Base-by-base conservation (phyloP, 1,140 invertebrate genomes). In the Heliconius nattereri region DNA sequence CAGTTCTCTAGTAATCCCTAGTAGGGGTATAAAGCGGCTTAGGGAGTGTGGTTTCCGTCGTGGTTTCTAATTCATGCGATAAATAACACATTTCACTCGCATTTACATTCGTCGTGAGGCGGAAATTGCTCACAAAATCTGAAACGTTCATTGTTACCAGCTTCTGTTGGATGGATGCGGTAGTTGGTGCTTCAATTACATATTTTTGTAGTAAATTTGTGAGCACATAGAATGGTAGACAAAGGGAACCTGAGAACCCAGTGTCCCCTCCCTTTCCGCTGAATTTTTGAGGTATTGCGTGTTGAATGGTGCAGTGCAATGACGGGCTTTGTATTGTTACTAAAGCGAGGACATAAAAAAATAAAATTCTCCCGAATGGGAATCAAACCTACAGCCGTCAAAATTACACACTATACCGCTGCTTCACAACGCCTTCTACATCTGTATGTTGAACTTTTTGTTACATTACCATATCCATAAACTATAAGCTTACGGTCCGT, bases 51-150 rank as follows among this genome's bases (percentile, higher is more conserved):
- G 71, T 66, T 26, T 79, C 70, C 77, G 76, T 75, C 78, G 78
- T 71, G n/a, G 78, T 84, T 84, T 82, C 78, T 84, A 77, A 82
- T 82, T 79, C 81, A 85, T 83, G 85, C 85, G 86, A 90, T 91
- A 91, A 91, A 91, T 91, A 89, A 90, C 89, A 90, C 88, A 89
- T 88, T 90, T 90, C 85, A 85, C 85, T 88, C 84, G 85, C 87
- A 91, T 91, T 90, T 90, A 87, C 90, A 89, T 88, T 89, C 83
- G 90, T 90, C 87, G 87, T 87, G 87, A 88, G 81, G 81, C 87
- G 90, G 90, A 91, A 91, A 91, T 91, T 91, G 88, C 90, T 89
- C 86, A 88, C 89, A 85, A 89, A 91, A 91, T 91, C 87, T 89
- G 88, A 66, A 75, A 86, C 86, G 79, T 84, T 80, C 79, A 89